A percentile compares a stretch with the other conserved stretches of the same genome.
phyloP scores from a whole-genome alignment of 2,888 invertebrate species.

The Epirrhoe alternata region DNA sequence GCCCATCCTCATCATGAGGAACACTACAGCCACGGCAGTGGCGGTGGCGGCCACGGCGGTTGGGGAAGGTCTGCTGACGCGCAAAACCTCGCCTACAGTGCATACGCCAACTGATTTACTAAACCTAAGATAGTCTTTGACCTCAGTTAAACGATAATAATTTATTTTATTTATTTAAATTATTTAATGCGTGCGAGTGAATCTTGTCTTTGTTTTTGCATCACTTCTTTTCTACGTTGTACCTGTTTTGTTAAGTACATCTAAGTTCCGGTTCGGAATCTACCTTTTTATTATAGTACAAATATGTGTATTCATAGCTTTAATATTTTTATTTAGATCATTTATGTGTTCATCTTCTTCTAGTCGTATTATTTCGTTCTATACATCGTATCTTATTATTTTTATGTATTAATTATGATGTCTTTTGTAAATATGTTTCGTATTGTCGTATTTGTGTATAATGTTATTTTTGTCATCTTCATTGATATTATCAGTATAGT shows the following conservation, averaged over 20 bases:
- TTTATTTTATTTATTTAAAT: constrained; percentile 80
- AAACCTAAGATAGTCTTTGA: constrained; percentile 53
- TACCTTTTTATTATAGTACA: constrained; percentile 62
- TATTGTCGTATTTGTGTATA: constrained; percentile 74
- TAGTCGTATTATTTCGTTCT: constrained; percentile 54
- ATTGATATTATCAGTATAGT: constrained; percentile 48
- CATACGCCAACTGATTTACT: constrained; percentile 75
- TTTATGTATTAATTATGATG: constrained; percentile 24
- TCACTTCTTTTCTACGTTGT: constrained; percentile 61
- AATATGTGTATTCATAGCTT: constrained; percentile 66
- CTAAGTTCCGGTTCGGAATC: constrained; percentile 15
- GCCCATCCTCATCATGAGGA: constrained; percentile 88
- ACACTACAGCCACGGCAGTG: constrained; percentile 81
- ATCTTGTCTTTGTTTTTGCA: constrained; percentile 64
- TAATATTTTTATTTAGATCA: constrained; percentile 60
- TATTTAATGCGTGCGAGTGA: constrained; percentile 70
- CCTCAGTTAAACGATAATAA: constrained; percentile 75
- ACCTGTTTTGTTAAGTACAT: constrained; percentile 64
- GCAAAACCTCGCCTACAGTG: constrained; percentile 90
- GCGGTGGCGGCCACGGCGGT: constrained; percentile 84
- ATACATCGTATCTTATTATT: constrained; percentile 38
- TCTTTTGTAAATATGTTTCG: constrained; percentile 81
- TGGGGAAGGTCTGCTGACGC: constrained; percentile 89
- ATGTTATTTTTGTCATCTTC: constrained; percentile 75
- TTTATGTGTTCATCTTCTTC: constrained; percentile 61